Base-by-base conservation (phyloP, 2,113 vertebrate genomes). In the Cinclus mexicanus region DNA sequence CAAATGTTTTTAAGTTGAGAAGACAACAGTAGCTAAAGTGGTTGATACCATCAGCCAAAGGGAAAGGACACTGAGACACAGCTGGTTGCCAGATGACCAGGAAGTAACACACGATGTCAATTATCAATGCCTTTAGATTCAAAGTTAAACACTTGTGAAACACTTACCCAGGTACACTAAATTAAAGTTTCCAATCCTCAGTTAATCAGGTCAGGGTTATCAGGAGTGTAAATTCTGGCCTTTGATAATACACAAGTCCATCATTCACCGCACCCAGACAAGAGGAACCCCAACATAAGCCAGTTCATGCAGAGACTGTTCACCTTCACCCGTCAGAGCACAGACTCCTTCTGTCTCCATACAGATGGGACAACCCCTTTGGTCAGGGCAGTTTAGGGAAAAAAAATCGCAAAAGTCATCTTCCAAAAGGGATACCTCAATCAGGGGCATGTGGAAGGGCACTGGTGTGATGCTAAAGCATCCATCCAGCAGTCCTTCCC, bases 401-500 rank as follows among this genome's bases (percentile, higher is more conserved):
- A 59, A 59, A 37, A 93, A 39, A n/a, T 0, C 11, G 24, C 55
- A 60, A 7, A 59, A 50, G 24, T 20, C 3, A n/a, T 44, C 25
- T 44, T 60, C 57, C n/a, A 31, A 39, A 56, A 7, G 9, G 10
- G 9, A 4, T 1, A 52, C 1, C 31, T n/a, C 5, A 44, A 0
- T 7, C 3, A 29, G 0, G 1, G 26, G 6, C 26, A 57, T 29
- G 6, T 14, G 10, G 7, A 72, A 39, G 19, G 46, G 10, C 42
- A 39, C 28, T 29, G 53, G 4, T 25, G 26, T 26, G 24, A 18
- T 59, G 46, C 84, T n/a, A 29, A 12, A 35, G 46, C 28, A 49
- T 17, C 28, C 71, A 35, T 2, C 28, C 21, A 12, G 47, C 31
- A 59, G 23, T 10, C 44, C 4, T 25, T 12, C 42, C 67, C 37